Percentiles rank a stretch among this genome's conserved stretches.
These are phyloP conservation scores for Argentina silus DNA, from an alignment of 2,797 vertebrate species.

Conservation along the genomic window DNA sequence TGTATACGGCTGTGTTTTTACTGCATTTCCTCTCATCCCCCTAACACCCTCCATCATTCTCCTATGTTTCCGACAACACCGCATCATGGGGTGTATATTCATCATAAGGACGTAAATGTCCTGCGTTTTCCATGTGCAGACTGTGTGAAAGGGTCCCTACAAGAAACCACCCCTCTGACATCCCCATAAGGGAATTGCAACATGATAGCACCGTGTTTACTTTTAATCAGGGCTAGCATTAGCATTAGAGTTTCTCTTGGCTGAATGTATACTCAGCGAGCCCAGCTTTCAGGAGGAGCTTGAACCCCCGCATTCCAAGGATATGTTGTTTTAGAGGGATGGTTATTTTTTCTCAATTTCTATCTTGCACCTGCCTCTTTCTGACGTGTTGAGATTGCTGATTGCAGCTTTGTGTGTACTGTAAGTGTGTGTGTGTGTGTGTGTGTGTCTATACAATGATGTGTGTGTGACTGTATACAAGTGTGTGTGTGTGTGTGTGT, in stretches of 20 bases:
- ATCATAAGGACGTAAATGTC: conserved; percentile 3
- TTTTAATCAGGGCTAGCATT: background rate
- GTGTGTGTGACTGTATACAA: conserved; percentile 7
- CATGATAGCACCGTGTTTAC: background rate
- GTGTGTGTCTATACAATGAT: background rate
- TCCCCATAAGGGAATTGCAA: no score
- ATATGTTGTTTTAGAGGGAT: background rate
- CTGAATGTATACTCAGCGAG: background rate
- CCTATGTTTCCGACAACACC: background rate
- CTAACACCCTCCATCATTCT: background rate
- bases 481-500: conserved; percentile 12
- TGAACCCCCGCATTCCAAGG: background rate
- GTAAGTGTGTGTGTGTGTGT: background rate
- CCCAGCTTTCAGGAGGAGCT: background rate
- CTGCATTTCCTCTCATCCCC: background rate
- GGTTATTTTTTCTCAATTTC: background rate
- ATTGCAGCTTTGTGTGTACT: background rate
- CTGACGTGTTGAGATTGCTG: background rate
- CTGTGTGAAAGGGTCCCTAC: background rate
- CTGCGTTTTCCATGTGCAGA: background rate
- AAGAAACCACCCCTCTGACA: background rate
- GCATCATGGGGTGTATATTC: background rate
- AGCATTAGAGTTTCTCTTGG: background rate
- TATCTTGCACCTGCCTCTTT: background rate
- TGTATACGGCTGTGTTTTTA: conserved; percentile 7